These are phyloP conservation scores for Mustela erminea DNA, from an alignment of 2,797 vertebrate species.

Conservation along the genomic window DNA sequence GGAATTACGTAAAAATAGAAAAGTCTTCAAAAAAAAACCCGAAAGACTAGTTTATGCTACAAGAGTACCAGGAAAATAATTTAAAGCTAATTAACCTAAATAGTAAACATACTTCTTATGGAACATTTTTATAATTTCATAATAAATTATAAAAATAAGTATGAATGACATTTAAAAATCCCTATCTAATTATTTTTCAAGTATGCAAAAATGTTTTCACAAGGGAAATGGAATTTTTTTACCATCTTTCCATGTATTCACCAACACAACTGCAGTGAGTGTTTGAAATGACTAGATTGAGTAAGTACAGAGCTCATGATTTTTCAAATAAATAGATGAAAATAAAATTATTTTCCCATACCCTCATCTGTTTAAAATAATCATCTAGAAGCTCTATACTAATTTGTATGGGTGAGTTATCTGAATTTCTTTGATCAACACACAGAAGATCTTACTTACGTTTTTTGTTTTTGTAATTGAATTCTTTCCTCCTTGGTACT, in stretches of 20 bases:
- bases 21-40: neutral
- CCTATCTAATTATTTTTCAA: constrained; percentile 16
- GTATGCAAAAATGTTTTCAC: constrained; percentile 39
- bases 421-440: constrained; percentile 61
- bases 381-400: constrained; percentile 1
- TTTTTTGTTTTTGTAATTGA: constrained; percentile 93
- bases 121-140: constrained; percentile 30
- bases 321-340: constrained; percentile 57
- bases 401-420: constrained; percentile 14
- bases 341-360: constrained; percentile 54
- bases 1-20: constrained; percentile 62
- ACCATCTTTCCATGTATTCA: constrained; percentile 32
- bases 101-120: constrained; percentile 21
- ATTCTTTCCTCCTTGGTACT: constrained; percentile 95
- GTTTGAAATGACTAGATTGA: constrained; percentile 31
- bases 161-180: constrained; percentile 12
- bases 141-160: constrained; percentile 57
- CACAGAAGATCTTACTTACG: constrained; percentile 86
- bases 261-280: neutral
- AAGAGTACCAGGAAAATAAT: constrained; percentile 43
- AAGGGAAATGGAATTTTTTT: neutral
- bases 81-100: constrained; percentile 53
- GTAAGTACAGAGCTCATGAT: constrained; percentile 50
- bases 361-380: constrained; percentile 1
- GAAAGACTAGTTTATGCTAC: neutral